Evolutionary conservation across 1,140 invertebrate genomes (phyloP), one percentile per base, ranked within the genome.

Genomic region (Cecropterus lyciades): DNA sequence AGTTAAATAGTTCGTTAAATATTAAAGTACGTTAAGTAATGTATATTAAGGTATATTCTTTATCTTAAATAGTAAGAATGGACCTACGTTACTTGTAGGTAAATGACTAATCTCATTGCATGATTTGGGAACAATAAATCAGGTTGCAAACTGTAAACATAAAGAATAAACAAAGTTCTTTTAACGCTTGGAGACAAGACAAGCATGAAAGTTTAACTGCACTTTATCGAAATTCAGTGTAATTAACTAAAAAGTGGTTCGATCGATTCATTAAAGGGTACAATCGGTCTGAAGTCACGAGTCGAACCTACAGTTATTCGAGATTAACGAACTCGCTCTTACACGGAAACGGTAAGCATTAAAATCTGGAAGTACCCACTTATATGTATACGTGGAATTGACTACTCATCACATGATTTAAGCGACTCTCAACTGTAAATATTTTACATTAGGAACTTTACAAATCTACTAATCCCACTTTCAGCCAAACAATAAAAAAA

Each of bases 401-500:
- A 27, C 30, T 51, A 63, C 10, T 49, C 33, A 60, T 49, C 33
- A 60, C n/a, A 24, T 10, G 30, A 60, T 1, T 49, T 13, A 37
- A 45, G 15, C 15, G 3, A 51, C 20, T 51, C 0, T 30, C 7
- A 30, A 30, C 27, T 30, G 27, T 7, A 30, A n/a, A n/a, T n/a
- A n/a, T 30, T 5, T 30, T 20, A 20, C 5, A 24, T n/a, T 27
- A n/a, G 11, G 20, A 0, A 10, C 27, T 30, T 15, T 11, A 14
- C 3, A 43, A 15, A n/a, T 13, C 13, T 1, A 42, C 13, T 1
- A 27, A 52, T 11, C 30, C 14, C 10, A 13, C 13, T 3, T 17
- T 46, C n/a, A 49, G 27, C 42, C 27, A 72, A 75, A 79, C 70
- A 57, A 40, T 30, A 53, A 30, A 55, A 51, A 66, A 75, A 67